These are phyloP conservation scores for Apus apus DNA, from an alignment of 2,113 vertebrate species.

Conservation along the genomic window DNA sequence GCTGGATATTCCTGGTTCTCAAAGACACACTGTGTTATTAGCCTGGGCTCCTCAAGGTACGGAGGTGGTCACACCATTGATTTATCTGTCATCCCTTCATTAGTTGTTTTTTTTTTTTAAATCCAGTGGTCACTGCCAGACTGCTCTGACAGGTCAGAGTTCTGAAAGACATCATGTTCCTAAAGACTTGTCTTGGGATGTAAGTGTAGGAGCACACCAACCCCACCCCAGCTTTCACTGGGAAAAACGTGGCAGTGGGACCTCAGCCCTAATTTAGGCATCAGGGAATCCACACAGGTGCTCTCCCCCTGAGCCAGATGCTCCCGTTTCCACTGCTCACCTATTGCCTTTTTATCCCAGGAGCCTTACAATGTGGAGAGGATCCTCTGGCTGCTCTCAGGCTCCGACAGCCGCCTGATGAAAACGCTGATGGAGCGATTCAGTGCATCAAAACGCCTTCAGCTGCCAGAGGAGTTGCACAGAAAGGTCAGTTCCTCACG, in stretches of 20 bases:
- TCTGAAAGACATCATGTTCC: neutral
- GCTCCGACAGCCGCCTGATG: constrained; percentile 66
- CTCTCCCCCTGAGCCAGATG: rapidly evolving
- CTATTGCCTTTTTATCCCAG: constrained; percentile 58
- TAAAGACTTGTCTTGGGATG: neutral
- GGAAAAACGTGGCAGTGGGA: rapidly evolving
- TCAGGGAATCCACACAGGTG: neutral
- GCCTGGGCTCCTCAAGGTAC: neutral
- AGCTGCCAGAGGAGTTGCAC: constrained; percentile 75
- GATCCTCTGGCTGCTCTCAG: constrained; percentile 88
- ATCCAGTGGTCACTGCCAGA: constrained; percentile 39
- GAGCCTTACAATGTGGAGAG: constrained; percentile 96
- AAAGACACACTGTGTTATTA: constrained; percentile 7
- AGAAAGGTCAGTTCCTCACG: constrained; percentile 62
- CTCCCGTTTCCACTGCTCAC: neutral
- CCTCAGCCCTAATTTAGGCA: neutral
- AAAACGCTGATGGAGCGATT: constrained; percentile 88
- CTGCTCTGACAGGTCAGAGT: constrained; percentile 25
- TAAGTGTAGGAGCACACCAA: neutral
- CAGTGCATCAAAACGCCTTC: constrained; percentile 68
- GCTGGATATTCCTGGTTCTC: constrained; percentile 32
- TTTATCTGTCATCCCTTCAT: neutral
- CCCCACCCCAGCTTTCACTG: neutral
- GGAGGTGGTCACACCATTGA: neutral
- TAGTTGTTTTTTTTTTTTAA: neutral